Base-by-base conservation (phyloP, 2,888 invertebrate species). In the Caenorhabditis wallacei region DNA sequence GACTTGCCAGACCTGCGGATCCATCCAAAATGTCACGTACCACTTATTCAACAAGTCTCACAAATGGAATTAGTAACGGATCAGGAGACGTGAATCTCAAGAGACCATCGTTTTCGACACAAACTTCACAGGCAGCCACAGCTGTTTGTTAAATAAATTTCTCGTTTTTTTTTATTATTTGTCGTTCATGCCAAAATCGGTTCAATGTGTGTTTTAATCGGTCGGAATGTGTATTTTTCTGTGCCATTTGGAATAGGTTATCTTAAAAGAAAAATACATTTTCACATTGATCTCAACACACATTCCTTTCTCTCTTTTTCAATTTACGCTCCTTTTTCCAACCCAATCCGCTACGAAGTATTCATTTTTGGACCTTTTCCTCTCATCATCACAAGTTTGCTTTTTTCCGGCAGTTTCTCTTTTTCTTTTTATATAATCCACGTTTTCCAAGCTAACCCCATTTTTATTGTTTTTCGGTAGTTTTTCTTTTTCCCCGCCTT, bases 1-100 rank as follows among this genome's bases (percentile, higher is more conserved):
- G 89, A 24, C 76, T 85, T 43, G 91, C 91, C 11, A 86, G 92
- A 89, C 84, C 86, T 16, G 89, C 92, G 20, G 91, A 91, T 69
- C 90, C 91, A 48, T 84, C 89, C 18, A 88, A 89, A 80, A 83
- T 87, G 80, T 22, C 63, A 7, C 74, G 80, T 22, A 40, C 57
- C 5, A 26, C 64, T 18, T 3, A 2, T 20, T 24, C 64, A 1
- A 11, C 61, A 16, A 11, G 22, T 11, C 20, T 64, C 10, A 8
- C 2, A 2, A 40, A 24, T 26, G 30, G 40, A 22, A 4, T 30
- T 8, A 30, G 30, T 30, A 30, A 40, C 16, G 40, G 40, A 40
- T 13, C 40, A 2, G 57, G 54, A 30, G 40, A 54, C 5, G 24
- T 22, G n/a, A 37, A 37, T 30, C 30, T 40, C 16, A 82, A 82